Evolutionary conservation across 1,140 invertebrate genomes (phyloP).

Genomic region (Macrotrachela quadricornifera): DNA sequence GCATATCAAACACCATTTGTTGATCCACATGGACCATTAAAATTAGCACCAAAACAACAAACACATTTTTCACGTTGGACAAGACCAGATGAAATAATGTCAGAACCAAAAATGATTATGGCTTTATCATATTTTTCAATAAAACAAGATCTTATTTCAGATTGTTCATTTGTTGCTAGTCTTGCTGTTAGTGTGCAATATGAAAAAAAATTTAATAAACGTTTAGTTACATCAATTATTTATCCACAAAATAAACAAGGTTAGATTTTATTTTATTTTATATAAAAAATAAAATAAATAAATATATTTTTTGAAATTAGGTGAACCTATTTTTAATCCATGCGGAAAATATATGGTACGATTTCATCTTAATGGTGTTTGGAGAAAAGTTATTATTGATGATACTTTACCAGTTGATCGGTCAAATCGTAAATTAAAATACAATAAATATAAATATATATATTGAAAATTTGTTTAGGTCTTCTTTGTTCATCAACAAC

Average conservation of each 20-base stretch:
- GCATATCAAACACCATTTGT: conserved; percentile 37
- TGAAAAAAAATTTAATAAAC: conserved; percentile 63
- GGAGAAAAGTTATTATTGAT: conserved; percentile 64
- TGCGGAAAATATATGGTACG: conserved; percentile 95
- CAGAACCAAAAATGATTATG: conserved; percentile 59
- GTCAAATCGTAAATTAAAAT: conserved; percentile 40
- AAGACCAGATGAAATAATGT: conserved; percentile 55
- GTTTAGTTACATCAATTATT: conserved; percentile 68
- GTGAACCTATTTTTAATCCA: conserved; percentile 64
- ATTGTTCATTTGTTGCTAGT: conserved; percentile 93
- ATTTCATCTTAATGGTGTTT: conserved; percentile 72
- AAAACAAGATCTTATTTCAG: conserved; percentile 72
- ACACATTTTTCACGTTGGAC: conserved; percentile 53
- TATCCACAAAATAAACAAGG: conserved; percentile 70
- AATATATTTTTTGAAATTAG: no score
- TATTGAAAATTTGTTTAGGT: conserved; percentile 6
- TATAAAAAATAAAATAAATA: no score
- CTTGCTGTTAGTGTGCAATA: conserved; percentile 76
- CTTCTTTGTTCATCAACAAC: conserved; percentile 34
- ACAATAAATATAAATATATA: conserved; percentile 16
- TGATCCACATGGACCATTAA: conserved; percentile 46
- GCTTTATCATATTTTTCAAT: conserved; percentile 70
- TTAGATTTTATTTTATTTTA: no score
- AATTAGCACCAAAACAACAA: conserved; percentile 64
- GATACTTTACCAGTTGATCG: conserved; percentile 63